Evolutionary conservation across 2,113 vertebrate species (phyloP).

Genomic region (Ameiurus melas): DNA sequence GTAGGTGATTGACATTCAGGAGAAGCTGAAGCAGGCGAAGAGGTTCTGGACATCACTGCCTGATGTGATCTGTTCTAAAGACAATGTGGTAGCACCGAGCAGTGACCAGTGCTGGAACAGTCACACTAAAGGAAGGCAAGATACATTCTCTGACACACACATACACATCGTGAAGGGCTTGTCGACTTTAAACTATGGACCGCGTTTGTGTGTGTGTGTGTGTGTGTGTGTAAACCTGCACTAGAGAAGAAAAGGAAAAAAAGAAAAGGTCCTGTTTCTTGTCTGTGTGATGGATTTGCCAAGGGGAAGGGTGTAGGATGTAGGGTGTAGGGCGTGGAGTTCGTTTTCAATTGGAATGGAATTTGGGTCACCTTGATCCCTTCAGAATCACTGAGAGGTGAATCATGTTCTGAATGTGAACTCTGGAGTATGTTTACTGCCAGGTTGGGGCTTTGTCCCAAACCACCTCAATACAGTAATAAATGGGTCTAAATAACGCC

Average conservation of each 20-base stretch:
- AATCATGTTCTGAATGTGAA: background rate
- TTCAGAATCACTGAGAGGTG: conserved; percentile 20
- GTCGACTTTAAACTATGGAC: background rate
- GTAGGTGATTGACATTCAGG: conserved; percentile 94
- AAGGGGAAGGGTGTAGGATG: conserved; percentile 9
- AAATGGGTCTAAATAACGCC: background rate
- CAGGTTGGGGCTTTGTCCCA: background rate
- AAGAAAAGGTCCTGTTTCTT: background rate
- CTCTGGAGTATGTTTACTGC: conserved; percentile 1
- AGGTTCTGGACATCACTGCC: conserved; percentile 92
- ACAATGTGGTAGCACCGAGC: conserved; percentile 76
- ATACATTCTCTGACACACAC: conserved; percentile 22
- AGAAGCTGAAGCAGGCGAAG: conserved; percentile 89
- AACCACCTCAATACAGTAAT: background rate
- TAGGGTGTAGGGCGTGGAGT: conserved; percentile 12
- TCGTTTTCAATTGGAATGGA: conserved; percentile 4
- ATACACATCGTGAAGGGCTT: conserved; percentile 22
- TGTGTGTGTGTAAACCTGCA: no score
- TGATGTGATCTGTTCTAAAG: conserved; percentile 86
- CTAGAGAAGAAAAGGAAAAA: background rate
- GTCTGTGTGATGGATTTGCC: conserved; percentile 24
- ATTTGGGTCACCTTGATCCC: conserved; percentile 21
- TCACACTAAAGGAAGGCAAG: conserved; percentile 94
- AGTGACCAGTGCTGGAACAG: conserved; percentile 98
- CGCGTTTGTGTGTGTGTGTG: background rate